Evolutionary conservation across 2,888 invertebrate genomes (phyloP), one percentile per base, ranked within the genome.

Genomic region (Pseudococcus viburni): DNA sequence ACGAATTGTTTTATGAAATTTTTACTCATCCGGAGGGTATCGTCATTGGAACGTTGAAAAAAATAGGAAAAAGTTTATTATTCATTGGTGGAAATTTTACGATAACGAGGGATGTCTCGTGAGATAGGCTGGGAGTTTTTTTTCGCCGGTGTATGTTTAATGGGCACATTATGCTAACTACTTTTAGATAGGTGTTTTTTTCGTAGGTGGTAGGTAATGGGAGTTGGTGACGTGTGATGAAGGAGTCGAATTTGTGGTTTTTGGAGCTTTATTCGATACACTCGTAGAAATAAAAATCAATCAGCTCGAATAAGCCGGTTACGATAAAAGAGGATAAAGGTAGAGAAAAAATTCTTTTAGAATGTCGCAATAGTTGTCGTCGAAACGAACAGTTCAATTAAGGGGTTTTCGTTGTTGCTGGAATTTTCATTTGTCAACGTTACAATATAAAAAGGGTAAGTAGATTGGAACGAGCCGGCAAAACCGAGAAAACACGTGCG

Each of bases 341-440:
- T 26, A 22, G 68, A 64, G 26, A 26, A 68, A 26, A 26, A 26
- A 68, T 68, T 22, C 68, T 22, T 12, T 26, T 8, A 68, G 26
- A 68, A 68, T 68, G 68, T 68, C 68, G 8, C 39, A 6, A 17
- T 9, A 42, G 17, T 17, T 68, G 68, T 68, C 68, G 8, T 11
- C 39, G 39, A 77, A 77, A 42, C 39, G 77, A 68, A 77, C 77
- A 42, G 7, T 77, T 77, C 77, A 77, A 77, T 77, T 77, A 77
- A 77, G 39, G 77, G 33, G n/a, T 77, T 68, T 68, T 68, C 26
- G 68, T 68, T 68, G 68, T 68, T 68, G 5, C 26, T 7, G 19
- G 68, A 19, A 68, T 39, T 77, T 77, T 77, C 77, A 77, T 77
- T 77, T 77, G 77, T 77, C 77, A 77, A 77, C 77, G 77, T 77